phyloP scores from a whole-genome alignment of 2,888 invertebrate species.

The Tiphia femorata region DNA sequence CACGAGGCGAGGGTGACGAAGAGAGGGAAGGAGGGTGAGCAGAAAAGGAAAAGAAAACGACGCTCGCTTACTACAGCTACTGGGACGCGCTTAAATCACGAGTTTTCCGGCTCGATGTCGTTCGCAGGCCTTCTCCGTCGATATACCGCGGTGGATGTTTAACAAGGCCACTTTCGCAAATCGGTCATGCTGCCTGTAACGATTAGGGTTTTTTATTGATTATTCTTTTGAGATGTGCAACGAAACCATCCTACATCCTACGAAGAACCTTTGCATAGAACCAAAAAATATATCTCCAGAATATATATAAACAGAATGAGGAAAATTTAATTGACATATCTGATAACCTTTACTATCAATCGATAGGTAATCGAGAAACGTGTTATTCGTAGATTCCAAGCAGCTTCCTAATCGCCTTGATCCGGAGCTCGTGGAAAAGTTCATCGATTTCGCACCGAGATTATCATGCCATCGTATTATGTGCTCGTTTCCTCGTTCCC shows the following conservation, averaged over 20 bases:
- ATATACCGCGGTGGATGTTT: slow-evolving; percentile 36
- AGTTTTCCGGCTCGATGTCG: slow-evolving; percentile 47
- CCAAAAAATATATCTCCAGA: no score
- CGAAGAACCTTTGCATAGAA: no score
- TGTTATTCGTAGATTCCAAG: no score
- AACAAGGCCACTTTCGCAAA: slow-evolving; percentile 39
- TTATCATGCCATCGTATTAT: slow-evolving; percentile 21
- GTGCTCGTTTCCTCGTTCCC: no score
- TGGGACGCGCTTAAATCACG: slow-evolving; percentile 47
- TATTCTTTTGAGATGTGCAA: no score
- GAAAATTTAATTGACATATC: no score
- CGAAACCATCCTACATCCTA: no score
- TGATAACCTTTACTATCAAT: no score
- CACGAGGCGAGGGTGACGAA: neutral
- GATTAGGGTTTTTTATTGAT: slow-evolving; percentile 42
- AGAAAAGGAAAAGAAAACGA: slow-evolving; percentile 6
- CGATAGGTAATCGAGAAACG: no score
- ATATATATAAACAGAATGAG: no score
- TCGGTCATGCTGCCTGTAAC: slow-evolving; percentile 35
- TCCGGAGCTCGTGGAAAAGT: neutral
- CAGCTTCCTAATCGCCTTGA: no score
- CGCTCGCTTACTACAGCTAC: no score
- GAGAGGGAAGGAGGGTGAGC: neutral
- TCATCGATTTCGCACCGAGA: neutral
- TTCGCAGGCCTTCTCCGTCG: slow-evolving; percentile 27